These are phyloP conservation scores for Edolisoma coerulescens DNA, from an alignment of 2,113 vertebrate genomes.

Conservation along the genomic window DNA sequence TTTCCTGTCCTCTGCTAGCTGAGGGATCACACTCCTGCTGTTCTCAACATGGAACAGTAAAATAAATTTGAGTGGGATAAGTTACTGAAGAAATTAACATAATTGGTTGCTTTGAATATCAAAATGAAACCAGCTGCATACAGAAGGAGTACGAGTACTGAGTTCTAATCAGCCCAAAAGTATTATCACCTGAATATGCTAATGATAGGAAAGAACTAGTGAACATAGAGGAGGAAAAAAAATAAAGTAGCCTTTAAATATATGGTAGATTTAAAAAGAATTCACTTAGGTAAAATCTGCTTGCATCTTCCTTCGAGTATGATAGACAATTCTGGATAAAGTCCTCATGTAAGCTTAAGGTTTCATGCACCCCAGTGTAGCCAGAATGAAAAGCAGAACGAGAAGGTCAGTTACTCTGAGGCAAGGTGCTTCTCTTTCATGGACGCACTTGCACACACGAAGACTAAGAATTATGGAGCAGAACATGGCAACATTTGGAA, in stretches of 20 bases:
- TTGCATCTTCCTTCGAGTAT: neutral
- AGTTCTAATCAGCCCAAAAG: neutral
- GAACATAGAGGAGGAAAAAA: neutral
- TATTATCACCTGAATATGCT: neutral
- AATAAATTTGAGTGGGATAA: neutral
- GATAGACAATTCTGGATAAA: neutral
- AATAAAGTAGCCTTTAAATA: neutral
- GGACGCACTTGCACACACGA: neutral
- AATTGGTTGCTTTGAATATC: neutral
- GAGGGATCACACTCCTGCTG: neutral
- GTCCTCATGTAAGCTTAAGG: neutral
- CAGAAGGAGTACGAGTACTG: neutral
- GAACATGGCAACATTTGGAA: neutral
- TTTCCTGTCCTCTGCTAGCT: neutral
- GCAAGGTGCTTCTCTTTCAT: neutral
- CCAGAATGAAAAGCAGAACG: neutral
- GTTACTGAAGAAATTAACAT: neutral
- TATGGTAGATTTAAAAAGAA: neutral
- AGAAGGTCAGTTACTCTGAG: neutral
- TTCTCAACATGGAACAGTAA: neutral
- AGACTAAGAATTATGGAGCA: neutral
- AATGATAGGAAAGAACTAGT: neutral
- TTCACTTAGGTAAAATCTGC: neutral
- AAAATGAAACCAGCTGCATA: neutral
- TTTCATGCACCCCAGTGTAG: neutral